Evolutionary conservation across 64 coral and sea anemone species (phyloP), one percentile per base, ranked within the genome.

Genomic region (Montipora sp.): DNA sequence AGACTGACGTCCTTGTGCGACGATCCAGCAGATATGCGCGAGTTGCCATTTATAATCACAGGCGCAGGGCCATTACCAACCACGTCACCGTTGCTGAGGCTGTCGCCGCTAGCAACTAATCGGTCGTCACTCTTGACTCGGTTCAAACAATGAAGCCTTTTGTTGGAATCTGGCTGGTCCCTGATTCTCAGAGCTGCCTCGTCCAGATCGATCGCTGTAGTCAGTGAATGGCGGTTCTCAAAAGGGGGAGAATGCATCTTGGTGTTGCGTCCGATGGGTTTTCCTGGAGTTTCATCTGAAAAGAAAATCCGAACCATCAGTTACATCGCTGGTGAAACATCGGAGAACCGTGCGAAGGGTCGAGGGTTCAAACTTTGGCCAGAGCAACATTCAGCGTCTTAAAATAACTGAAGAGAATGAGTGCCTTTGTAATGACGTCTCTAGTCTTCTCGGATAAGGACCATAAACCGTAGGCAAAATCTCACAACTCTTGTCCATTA

Each of bases 1-100:
- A 98, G 85, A 85, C 95, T 98, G 18, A 98, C 57, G 55, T 98
- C 95, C 79, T 98, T 98, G 89, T 90, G 89, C 24, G 92, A 94
- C 14, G 95, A 98, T 68, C 95, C 78, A 8, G 95, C 92, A 48
- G 95, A 98, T 19, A 94, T 89, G 43, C 95, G 89, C 16, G 95
- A 98, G 22, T 98, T 98, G 19, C 95, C 95, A 48, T 98, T 98
- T 10, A 90, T 85, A 9, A 98, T 83, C 45, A 98, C 83, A n/a
- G 95, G 89, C 2, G 95, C 95, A 3, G 92, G 92, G 27, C 95
- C 95, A 81, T 98, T 98, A n/a, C 83, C 95, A 8, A 98, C 95
- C 48, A 98, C 80, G 48, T 98, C 95, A 12, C 95, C 95, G 71
- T 98, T 98, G 58, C 95, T 96, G 8, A 94, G 84, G 20, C 92